Evolutionary conservation across 92 coral and sea anemone genomes (phyloP).

Genomic region (Galaxea fascicularis): DNA sequence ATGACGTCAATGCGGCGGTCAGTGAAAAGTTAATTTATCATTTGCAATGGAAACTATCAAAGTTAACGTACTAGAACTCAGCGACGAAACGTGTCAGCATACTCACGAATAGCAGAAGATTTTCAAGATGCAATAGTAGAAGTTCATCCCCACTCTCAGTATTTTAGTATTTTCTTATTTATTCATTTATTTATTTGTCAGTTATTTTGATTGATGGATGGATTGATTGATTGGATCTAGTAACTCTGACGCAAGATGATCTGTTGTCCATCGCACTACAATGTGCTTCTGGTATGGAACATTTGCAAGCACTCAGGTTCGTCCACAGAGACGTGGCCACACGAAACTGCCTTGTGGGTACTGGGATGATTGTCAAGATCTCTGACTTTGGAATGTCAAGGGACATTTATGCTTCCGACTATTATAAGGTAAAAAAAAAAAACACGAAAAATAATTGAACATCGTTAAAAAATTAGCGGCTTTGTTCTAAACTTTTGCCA

Average conservation of each 20-base stretch:
- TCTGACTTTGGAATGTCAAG: constrained; percentile 95
- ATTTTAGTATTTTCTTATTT: neutral
- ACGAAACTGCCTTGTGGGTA: constrained; percentile 82
- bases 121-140: too few relatives aligned
- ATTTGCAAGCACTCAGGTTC: constrained; percentile 79
- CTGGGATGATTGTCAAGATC: constrained; percentile 73
- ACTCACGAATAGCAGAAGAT: neutral
- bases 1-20: neutral
- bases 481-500: too few relatives aligned
- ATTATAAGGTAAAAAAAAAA: constrained; percentile 66
- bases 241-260: constrained; percentile 62
- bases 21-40: neutral
- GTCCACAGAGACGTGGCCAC: constrained; percentile 92
- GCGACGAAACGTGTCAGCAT: neutral
- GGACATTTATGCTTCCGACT: constrained; percentile 89
- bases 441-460: neutral
- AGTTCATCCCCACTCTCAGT: neutral
- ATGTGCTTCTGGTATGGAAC: constrained; percentile 86
- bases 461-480: too few relatives aligned
- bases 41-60: neutral
- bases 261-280: constrained; percentile 73
- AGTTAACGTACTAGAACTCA: too few relatives aligned
- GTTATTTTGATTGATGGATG: too few relatives aligned
- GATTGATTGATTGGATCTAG: constrained; percentile 18
- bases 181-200: too few relatives aligned